Conservation (phyloP, 2,113 vertebrate genomes). For the Cephalopterus ornatus region DNA sequence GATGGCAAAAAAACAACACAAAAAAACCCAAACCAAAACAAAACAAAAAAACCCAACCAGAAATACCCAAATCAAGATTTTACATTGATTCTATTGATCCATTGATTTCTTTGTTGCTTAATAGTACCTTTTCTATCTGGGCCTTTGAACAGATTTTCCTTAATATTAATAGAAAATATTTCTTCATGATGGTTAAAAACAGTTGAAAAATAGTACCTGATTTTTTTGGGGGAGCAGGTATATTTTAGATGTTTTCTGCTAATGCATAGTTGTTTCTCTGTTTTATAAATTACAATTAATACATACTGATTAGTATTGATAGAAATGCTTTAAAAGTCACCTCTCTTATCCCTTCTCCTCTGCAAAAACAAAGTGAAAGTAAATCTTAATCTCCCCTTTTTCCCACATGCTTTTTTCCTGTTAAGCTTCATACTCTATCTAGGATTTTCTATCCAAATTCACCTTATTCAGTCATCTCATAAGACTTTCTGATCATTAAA, state of each 20-base stretch:
- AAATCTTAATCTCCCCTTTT: not conserved
- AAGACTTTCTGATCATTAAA: not conserved
- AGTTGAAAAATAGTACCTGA: not conserved
- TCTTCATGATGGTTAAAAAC: not conserved
- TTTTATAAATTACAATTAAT: not conserved
- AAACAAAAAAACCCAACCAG: not conserved
- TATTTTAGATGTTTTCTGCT: not conserved
- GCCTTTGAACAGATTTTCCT: not conserved
- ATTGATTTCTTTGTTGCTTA: not conserved
- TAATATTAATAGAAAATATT: not conserved
- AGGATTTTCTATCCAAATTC: not conserved
- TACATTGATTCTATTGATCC: not conserved
- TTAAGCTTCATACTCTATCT: not conserved
- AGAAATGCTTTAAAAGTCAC: not conserved
- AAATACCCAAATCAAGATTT: not conserved
- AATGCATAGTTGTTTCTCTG: not conserved
- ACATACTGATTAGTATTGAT: not conserved
- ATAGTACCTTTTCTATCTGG: not conserved
- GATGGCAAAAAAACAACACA: not conserved
- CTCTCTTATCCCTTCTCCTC: not conserved
- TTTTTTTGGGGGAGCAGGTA: fast-evolving
- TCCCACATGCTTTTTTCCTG: not conserved
- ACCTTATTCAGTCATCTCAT: not conserved
- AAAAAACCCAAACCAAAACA: not conserved
- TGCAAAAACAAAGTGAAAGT: not conserved